phyloP scores from a whole-genome alignment of 2,797 vertebrate species.

The Myotis myotis region DNA sequence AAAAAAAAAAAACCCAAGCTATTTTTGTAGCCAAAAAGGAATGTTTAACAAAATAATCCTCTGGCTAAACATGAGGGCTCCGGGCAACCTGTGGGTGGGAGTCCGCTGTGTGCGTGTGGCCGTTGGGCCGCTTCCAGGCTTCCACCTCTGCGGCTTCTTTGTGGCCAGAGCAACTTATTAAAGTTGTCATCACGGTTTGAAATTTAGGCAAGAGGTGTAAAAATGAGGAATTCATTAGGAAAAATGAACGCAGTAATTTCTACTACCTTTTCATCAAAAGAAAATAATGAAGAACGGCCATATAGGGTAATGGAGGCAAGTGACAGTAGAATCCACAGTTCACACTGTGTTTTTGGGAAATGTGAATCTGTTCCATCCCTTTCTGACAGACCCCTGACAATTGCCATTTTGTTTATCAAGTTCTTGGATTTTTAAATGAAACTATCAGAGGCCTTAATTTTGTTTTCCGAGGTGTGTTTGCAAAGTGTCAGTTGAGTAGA shows the following conservation, averaged over 20 bases:
- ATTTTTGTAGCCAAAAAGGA: slow-evolving; percentile 56
- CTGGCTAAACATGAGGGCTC: neutral
- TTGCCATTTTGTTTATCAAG: slow-evolving; percentile 74
- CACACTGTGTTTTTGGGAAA: neutral
- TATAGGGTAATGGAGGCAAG: slow-evolving; percentile 47
- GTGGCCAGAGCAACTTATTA: neutral
- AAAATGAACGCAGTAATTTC: slow-evolving; percentile 11
- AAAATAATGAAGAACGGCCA: neutral
- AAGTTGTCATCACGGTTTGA: slow-evolving; percentile 26
- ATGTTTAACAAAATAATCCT: slow-evolving; percentile 68
- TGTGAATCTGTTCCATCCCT: slow-evolving; percentile 62
- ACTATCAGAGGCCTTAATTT: slow-evolving; percentile 46
- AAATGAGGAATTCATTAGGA: slow-evolving; percentile 47
- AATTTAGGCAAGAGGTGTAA: slow-evolving; percentile 45
- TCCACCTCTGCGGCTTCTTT: neutral
- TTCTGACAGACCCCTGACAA: slow-evolving; percentile 67
- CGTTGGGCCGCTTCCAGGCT: neutral
- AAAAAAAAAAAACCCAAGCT: neutral
- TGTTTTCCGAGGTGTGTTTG: slow-evolving; percentile 66
- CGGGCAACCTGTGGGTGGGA: neutral
- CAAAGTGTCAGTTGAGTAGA: slow-evolving; percentile 68
- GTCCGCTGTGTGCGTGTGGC: neutral
- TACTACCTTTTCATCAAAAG: neutral
- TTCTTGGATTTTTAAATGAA: slow-evolving; percentile 73
- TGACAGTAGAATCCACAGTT: neutral